Base-by-base conservation (phyloP, 92 coral and sea anemone genomes). In the Zoanthus solanderi region DNA sequence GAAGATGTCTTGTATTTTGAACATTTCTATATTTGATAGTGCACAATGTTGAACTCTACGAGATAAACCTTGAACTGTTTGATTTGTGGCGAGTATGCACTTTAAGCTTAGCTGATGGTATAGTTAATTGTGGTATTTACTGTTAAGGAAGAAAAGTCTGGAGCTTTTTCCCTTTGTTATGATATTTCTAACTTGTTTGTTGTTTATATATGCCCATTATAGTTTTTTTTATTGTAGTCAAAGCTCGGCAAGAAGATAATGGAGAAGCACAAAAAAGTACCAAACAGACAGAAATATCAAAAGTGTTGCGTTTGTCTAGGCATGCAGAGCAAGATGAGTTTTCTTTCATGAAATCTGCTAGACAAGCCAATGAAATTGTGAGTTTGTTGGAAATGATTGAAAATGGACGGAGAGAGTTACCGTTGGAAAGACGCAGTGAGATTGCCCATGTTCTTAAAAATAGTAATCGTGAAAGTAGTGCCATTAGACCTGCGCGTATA, bases 331-430 rank as follows among this genome's bases (percentile, higher is more conserved):
- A 81, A 17, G 85, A 81, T 45, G 85, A 81, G 32, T 81, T 81
- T 81, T 60, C 75, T 3, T 81, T 81, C 61, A 46, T 81, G 75
- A 81, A 65, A 68, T 65, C 85, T 5, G 85, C 85, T 68, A 44
- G 28, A 18, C 84, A 85, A 12, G 87, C 78, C 48, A 92, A 69
- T 42, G 87, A 90, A 86, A 89, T 92, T 37, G 87, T 92, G 9
- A 90, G 90, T 48, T 92, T 92, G 50, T 78, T 92, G 75, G 94
- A 92, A 37, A 91, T 85, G 88, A 92, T 92, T 54, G 94, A 92
- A 71, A 87, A 92, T 31, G 92, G 88, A 73, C 75, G 79, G 54
- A 37, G 29, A 44, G 71, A 72, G 50, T 58, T 74, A 12, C 80
- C 78, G 14, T 14, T 84, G 10, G 67, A 84, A 23, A 84, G 58